Conservation (phyloP, 2,113 vertebrate genomes). For the Proterorhinus semilunaris region DNA sequence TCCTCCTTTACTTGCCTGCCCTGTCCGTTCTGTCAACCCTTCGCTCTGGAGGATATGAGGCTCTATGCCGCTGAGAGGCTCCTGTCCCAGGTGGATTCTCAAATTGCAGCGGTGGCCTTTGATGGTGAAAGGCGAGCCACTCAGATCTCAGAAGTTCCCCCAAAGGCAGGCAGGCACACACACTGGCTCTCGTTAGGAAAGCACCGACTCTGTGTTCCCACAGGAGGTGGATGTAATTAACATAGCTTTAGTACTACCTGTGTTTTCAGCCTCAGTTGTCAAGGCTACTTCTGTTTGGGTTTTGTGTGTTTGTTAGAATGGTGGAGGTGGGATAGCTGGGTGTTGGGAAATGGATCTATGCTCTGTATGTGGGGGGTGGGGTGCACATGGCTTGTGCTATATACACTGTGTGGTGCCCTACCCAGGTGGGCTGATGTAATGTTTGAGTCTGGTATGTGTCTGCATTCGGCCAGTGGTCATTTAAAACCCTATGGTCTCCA, state of each 20-base stretch:
- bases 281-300: conserved; percentile 64
- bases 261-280: conserved; percentile 67
- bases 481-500: conserved; percentile 19
- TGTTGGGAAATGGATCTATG: conserved; percentile 19
- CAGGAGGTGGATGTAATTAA: conserved; percentile 77
- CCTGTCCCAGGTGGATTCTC: conserved; percentile 65
- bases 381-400: conserved; percentile 3
- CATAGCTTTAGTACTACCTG: conserved; percentile 72
- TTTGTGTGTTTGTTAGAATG: conserved; percentile 45
- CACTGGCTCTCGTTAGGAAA: conserved; percentile 75
- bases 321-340: conserved; percentile 27
- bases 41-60: conserved; percentile 58
- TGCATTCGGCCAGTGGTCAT: conserved; percentile 30
- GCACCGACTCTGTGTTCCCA: conserved; percentile 73
- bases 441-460: conserved; percentile 37
- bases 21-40: conserved; percentile 59
- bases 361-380: neutral
- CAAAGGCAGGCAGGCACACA: conserved; percentile 63
- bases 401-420: conserved; percentile 29
- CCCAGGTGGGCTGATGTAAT: conserved; percentile 60
- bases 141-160: conserved; percentile 66
- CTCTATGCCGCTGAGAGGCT: conserved; percentile 52
- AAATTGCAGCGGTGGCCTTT: conserved; percentile 60
- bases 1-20: conserved; percentile 10
- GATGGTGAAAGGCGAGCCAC: conserved; percentile 70